These are phyloP conservation scores for Onychostruthus taczanowskii DNA, from an alignment of 2,113 vertebrate species.

Conservation along the genomic window DNA sequence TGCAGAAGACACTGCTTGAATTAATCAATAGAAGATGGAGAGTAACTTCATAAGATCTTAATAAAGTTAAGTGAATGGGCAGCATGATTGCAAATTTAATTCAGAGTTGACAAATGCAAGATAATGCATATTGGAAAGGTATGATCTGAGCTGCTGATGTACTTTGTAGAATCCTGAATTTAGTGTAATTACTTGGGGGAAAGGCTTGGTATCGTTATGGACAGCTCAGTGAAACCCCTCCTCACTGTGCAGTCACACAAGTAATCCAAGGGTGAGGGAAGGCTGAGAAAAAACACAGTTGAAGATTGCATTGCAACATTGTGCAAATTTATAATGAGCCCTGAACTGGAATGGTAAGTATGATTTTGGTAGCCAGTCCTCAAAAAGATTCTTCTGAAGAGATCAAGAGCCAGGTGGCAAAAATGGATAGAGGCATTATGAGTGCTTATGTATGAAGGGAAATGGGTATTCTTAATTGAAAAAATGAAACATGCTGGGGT, in stretches of 20 bases:
- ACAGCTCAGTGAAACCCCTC: neutral
- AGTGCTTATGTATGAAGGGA: neutral
- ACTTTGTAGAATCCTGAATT: slow-evolving; percentile 20
- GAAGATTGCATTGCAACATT: neutral
- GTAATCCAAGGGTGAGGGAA: neutral
- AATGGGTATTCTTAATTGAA: neutral
- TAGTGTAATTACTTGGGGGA: neutral
- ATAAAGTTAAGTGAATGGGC: slow-evolving; percentile 27
- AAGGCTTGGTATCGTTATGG: neutral
- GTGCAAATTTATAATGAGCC: neutral
- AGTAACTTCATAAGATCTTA: slow-evolving; percentile 35
- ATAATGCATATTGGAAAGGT: neutral
- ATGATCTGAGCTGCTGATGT: neutral
- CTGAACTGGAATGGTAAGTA: neutral
- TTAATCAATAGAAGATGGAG: slow-evolving; percentile 1
- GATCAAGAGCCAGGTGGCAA: neutral
- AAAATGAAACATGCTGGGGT: fast-evolving
- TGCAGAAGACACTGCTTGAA: neutral
- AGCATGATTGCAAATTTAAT: slow-evolving; percentile 47
- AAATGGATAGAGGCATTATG: neutral
- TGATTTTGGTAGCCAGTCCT: neutral
- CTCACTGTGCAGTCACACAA: neutral
- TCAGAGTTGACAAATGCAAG: slow-evolving; percentile 14
- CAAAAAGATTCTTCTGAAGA: neutral
- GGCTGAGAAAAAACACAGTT: neutral